phyloP scores from a whole-genome alignment of 92 coral and sea anemone genomes.

The Bergia sp. region DNA sequence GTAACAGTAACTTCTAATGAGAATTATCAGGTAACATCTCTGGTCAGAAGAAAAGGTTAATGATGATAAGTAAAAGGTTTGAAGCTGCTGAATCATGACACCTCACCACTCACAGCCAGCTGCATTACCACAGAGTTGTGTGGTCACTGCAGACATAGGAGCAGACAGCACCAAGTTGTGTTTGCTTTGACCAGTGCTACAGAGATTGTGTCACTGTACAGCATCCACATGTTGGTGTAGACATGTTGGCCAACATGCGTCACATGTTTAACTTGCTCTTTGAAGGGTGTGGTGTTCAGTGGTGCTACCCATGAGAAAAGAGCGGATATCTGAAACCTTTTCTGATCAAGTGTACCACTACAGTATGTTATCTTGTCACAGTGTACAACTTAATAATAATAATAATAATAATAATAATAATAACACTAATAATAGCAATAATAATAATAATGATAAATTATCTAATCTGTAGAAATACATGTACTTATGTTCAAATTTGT shows the following conservation, averaged over 20 bases:
- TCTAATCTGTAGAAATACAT: no score
- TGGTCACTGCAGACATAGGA: slow-evolving; percentile 20
- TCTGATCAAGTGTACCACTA: background rate
- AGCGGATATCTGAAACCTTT: slow-evolving; percentile 51
- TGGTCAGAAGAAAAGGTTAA: slow-evolving; percentile 19
- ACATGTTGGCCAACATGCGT: slow-evolving; percentile 1
- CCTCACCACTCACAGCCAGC: background rate
- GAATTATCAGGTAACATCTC: background rate
- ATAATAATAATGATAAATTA: no score
- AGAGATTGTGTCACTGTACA: slow-evolving; percentile 28
- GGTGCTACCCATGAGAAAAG: slow-evolving; percentile 15
- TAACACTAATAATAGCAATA: no score
- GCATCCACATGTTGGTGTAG: slow-evolving; percentile 39
- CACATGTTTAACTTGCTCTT: slow-evolving; percentile 36
- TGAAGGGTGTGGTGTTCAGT: slow-evolving; percentile 6
- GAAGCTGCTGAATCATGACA: slow-evolving; percentile 29
- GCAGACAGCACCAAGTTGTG: slow-evolving; percentile 34
- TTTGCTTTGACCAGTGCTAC: slow-evolving; percentile 15
- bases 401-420: no score
- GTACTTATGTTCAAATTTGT: no score
- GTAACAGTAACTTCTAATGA: no score
- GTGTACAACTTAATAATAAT: no score
- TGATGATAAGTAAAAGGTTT: slow-evolving; percentile 45
- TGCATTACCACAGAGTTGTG: slow-evolving; percentile 17
- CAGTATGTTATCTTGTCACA: no score